These are phyloP conservation scores for Ellobius talpinus DNA, from an alignment of 2,113 vertebrate genomes.

Conservation along the genomic window DNA sequence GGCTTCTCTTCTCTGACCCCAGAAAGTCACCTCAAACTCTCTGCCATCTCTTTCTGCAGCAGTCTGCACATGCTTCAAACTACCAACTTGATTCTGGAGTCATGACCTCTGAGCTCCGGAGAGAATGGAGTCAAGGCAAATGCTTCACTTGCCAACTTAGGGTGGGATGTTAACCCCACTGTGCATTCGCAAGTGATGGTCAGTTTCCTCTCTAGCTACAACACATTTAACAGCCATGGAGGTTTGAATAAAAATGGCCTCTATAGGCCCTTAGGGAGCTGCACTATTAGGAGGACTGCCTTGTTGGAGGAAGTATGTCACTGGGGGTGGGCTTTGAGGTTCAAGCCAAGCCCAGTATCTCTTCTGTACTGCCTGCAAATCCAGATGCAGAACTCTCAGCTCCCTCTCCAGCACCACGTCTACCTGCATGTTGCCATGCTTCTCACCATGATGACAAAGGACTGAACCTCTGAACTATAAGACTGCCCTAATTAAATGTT, in stretches of 20 bases:
- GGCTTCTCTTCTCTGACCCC: background rate
- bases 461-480: background rate
- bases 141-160: background rate
- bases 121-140: background rate
- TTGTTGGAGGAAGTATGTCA: background rate
- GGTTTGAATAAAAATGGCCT: background rate
- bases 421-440: background rate
- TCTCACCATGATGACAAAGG: background rate
- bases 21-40: background rate
- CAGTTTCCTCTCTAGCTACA: no score
- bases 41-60: background rate
- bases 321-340: background rate
- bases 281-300: background rate
- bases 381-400: background rate
- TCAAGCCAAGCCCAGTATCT: background rate
- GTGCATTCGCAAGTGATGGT: background rate
- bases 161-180: background rate
- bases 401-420: background rate
- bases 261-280: background rate
- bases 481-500: background rate
- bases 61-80: background rate
- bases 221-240: background rate
- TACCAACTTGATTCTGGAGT: background rate
- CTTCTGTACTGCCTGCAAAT: background rate
- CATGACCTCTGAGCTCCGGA: background rate